Evolutionary conservation across 2,888 invertebrate species (phyloP).

Genomic region (Eupithecia vulgata): DNA sequence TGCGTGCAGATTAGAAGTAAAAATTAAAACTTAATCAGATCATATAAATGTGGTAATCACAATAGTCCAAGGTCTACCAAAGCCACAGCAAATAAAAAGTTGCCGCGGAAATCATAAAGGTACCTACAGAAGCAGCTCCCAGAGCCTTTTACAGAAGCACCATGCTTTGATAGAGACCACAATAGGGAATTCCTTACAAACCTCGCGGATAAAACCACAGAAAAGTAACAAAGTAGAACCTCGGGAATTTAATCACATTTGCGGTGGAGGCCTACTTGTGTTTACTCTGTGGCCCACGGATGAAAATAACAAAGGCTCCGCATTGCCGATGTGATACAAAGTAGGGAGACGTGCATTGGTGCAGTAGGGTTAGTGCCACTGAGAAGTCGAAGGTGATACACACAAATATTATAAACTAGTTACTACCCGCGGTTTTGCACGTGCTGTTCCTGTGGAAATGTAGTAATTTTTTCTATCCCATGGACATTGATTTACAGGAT

Average conservation of each 20-base stretch:
- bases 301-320: background rate
- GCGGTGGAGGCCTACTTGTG: conserved; percentile 33
- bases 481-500: no score
- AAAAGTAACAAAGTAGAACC: conserved; percentile 32
- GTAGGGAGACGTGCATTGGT: background rate
- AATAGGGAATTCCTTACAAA: conserved; percentile 10
- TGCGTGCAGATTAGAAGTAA: background rate
- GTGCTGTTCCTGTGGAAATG: no score
- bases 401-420: background rate
- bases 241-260: conserved; percentile 51
- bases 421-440: no score
- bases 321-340: background rate
- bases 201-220: conserved; percentile 18
- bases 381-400: background rate
- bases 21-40: background rate
- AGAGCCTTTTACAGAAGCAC: background rate
- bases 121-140: background rate
- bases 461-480: no score
- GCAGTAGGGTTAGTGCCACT: background rate
- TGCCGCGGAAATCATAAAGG: background rate
- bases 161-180: background rate
- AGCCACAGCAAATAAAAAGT: no score
- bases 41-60: background rate
- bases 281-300: conserved; percentile 3
- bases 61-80: no score